Base-by-base conservation (phyloP, 2,888 invertebrate genomes). In the Sussaba pulchella region DNA sequence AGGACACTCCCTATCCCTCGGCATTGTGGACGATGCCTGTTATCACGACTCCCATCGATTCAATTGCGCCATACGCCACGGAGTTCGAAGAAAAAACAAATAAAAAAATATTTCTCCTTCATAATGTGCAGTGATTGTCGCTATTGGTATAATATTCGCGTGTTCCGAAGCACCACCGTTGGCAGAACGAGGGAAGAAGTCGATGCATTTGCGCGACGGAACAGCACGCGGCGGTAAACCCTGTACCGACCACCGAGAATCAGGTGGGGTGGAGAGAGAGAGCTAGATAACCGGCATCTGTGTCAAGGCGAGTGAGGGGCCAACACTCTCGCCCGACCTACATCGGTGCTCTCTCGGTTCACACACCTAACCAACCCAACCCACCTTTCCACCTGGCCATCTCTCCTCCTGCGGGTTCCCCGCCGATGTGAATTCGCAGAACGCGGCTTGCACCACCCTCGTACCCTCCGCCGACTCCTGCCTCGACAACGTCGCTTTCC, bases 251-350 rank as follows among this genome's bases (percentile, higher is more conserved):
- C 41, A 66, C 45, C 21, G n/a, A 36, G 52, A 76, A 82, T 41
- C 43, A 47, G 57, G 12, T 4, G 12, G 4, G 36, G 47, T 54
- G 57, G 64, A 81, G 84, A 78, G 81, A 86, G 85, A 67, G 69
- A 77, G 59, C 78, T 72, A 85, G 87, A 89, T 87, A 90, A 89
- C 89, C 90, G 89, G 90, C 86, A 90, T 88, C 87, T 83, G 87
- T 91, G 90, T 91, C 90, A 91, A 88, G 90, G 90, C 90, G 73
- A 90, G 85, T 77, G 63, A 85, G 89, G 84, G 89, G 88, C 88
- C 89, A 89, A 90, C 87, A 90, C 87, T 90, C 90, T 89, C 89
- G 84, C 83, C 86, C 88, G 90, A 90, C 90, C 90, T 89, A 91
- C 89, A 91, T 90, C 83, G 41, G 31, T 24, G 76, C 72, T 31